Conservation (phyloP, 2,797 vertebrate species). For the Masticophis lateralis region DNA sequence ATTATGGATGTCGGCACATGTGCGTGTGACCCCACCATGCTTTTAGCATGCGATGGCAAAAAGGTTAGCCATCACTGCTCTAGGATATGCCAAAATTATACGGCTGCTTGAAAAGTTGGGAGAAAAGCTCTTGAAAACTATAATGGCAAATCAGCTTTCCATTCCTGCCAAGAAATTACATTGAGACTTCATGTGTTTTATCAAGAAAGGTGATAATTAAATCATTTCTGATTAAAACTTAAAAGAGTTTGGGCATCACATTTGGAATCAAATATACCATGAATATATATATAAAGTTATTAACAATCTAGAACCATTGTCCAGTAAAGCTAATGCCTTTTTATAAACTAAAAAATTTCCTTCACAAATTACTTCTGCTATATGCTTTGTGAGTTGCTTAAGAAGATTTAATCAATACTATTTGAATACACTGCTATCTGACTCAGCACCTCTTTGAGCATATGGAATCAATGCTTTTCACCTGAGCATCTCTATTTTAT, state of each 20-base stretch:
- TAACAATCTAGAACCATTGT: neutral
- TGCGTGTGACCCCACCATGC: no score
- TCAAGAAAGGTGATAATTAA: neutral
- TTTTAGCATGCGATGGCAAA: no score
- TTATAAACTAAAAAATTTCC: neutral
- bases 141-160: neutral
- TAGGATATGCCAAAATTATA: neutral
- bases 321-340: neutral
- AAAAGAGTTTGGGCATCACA: neutral
- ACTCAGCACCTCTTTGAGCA: neutral
- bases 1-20: no score
- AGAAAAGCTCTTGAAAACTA: neutral
- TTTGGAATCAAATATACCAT: constrained; percentile 3
- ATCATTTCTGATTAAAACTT: neutral
- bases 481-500: neutral
- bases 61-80: neutral
- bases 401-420: neutral
- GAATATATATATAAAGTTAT: neutral
- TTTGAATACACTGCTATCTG: neutral
- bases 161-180: neutral
- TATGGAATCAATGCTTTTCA: neutral
- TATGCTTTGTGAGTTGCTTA: neutral
- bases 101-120: neutral
- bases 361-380: neutral
- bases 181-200: neutral